Base-by-base conservation (phyloP, 1,140 invertebrate species). In the Ylistrum balloti region DNA sequence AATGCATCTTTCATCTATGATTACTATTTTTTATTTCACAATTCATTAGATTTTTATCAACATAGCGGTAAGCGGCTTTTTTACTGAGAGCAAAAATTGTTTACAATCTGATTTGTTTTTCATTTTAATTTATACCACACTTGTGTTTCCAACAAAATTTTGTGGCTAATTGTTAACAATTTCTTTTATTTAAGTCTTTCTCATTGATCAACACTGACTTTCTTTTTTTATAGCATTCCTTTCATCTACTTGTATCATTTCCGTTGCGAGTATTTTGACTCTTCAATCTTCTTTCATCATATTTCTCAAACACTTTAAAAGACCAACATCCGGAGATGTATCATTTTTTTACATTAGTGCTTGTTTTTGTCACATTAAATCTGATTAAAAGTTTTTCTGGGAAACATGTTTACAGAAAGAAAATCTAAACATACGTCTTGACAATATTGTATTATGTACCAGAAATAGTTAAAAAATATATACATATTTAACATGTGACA, bases 11-110 rank as follows among this genome's bases (percentile, higher is more conserved):
- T 56, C 45, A 20, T 20, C 20, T 56, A 17, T 20, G 2, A 56
- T 56, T 11, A 56, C 45, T 74, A 2, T 74, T 74, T 74, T 74
- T 17, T 45, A 45, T 74, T 74, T 74, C 56, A 74, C 56, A 74
- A 28, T 74, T 74, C 56, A n/a, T 74, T 74, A 74, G 56, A 74
- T 74, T 74, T 74, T n/a, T 22, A 74, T 74, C 56, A 74, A n/a
- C 17, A n/a, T n/a, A n/a, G n/a, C n/a, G n/a, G 20, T 74, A 74
- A 74, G 56, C 28, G n/a, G 15, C 56, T 11, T 74, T 74, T 74
- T 28, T 74, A 74, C 56, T 74, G 56, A 74, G n/a, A 74, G 22
- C 56, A 74, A 74, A 28, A 28, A n/a, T 74, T n/a, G 13, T 74
- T n/a, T 74, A 28, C 22, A 74, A n/a, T 74, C 56, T 28, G 56